Conservation (phyloP, 2,888 invertebrate species). For the Helleia helle region DNA sequence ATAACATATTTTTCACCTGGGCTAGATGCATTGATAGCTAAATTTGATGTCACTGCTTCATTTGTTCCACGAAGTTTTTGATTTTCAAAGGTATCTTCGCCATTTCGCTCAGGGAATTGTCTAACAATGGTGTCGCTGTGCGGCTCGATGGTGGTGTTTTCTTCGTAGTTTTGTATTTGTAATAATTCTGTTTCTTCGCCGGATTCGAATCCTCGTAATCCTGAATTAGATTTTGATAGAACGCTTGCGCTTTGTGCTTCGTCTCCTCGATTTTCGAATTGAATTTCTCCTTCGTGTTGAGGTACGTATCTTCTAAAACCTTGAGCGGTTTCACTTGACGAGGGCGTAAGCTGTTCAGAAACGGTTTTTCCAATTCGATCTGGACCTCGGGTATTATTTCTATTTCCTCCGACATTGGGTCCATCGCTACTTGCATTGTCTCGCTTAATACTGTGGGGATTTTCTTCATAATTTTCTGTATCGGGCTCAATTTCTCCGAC, state of each 20-base stretch:
- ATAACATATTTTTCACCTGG: slow-evolving; percentile 38
- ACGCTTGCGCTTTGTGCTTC: slow-evolving; percentile 46
- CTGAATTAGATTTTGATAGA: slow-evolving; percentile 52
- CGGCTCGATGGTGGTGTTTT: slow-evolving; percentile 45
- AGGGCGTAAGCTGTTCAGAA: slow-evolving; percentile 16
- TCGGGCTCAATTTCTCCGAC: slow-evolving; percentile 37
- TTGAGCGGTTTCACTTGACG: slow-evolving; percentile 32
- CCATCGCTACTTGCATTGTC: slow-evolving; percentile 50
- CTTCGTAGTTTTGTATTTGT: slow-evolving; percentile 42
- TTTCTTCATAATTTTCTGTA: slow-evolving; percentile 50
- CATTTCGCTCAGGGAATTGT: slow-evolving; percentile 52
- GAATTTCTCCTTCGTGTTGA: slow-evolving; percentile 38
- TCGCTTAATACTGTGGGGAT: slow-evolving; percentile 58
- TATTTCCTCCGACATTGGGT: slow-evolving; percentile 32
- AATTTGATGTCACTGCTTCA: slow-evolving; percentile 39
- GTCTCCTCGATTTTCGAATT: slow-evolving; percentile 48
- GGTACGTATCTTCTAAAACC: slow-evolving; percentile 31
- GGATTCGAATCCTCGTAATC: slow-evolving; percentile 48
- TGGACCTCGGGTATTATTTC: slow-evolving; percentile 33
- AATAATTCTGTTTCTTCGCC: slow-evolving; percentile 36
- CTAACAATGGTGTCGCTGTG: slow-evolving; percentile 49
- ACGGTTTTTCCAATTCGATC: slow-evolving; percentile 25
- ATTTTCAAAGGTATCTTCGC: slow-evolving; percentile 54
- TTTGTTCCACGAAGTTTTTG: slow-evolving; percentile 50
- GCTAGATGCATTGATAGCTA: slow-evolving; percentile 15